Conservation (phyloP, 2,888 invertebrate species). For the Gnatocerus cornutus region DNA sequence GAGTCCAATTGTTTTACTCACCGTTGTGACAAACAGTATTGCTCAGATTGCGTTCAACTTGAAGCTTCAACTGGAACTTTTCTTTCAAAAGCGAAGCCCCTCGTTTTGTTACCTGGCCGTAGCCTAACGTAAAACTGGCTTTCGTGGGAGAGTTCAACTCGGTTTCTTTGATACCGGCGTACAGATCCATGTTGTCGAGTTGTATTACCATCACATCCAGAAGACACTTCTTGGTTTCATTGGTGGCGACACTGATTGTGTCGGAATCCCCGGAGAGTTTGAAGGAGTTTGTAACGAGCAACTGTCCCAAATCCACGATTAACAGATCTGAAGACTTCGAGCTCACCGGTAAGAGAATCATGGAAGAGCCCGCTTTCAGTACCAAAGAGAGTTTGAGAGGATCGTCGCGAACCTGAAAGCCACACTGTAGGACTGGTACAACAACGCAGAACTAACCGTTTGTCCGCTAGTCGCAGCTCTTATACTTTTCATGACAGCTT, state of each 20-base stretch:
- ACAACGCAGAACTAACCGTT: conserved; percentile 62
- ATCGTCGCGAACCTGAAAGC: conserved; percentile 65
- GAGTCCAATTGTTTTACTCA: conserved; percentile 50
- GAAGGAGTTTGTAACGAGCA: conserved; percentile 86
- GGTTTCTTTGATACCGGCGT: conserved; percentile 74
- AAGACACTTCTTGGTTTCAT: conserved; percentile 73
- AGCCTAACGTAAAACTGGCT: conserved; percentile 70
- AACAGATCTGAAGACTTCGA: conserved; percentile 85
- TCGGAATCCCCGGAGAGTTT: conserved; percentile 75
- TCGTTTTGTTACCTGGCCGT: conserved; percentile 72
- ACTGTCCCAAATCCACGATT: conserved; percentile 85
- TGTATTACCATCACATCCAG: conserved; percentile 84
- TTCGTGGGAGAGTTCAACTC: conserved; percentile 56
- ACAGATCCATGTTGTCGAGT: conserved; percentile 85
- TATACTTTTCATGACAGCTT: conserved; percentile 81
- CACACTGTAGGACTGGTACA: not conserved
- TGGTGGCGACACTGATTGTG: conserved; percentile 72
- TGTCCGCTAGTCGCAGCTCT: conserved; percentile 78
- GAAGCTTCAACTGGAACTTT: conserved; percentile 85
- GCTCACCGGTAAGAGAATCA: conserved; percentile 90
- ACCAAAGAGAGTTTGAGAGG: conserved; percentile 74
- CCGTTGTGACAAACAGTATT: conserved; percentile 69
- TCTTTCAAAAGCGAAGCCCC: conserved; percentile 86
- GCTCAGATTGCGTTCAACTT: conserved; percentile 88
- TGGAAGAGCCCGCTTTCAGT: conserved; percentile 84